phyloP scores from a whole-genome alignment of 2,113 vertebrate genomes.

The Otolemur garnettii region DNA sequence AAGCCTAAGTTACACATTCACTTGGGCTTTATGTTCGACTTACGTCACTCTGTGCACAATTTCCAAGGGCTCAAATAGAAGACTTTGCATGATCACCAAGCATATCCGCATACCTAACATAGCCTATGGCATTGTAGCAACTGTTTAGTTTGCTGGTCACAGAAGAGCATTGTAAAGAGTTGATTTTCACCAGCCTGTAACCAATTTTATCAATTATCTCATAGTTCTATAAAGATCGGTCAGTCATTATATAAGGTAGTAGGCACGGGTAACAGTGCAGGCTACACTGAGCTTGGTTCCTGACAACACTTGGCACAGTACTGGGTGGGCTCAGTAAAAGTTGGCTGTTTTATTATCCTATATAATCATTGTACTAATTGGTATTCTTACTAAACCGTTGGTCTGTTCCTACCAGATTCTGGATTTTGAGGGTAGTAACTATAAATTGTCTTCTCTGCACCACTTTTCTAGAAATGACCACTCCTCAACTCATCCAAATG shows the following conservation, averaged over 20 bases:
- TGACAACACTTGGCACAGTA: background rate
- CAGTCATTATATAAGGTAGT: background rate
- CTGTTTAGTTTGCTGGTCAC: background rate
- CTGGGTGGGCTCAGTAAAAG: background rate
- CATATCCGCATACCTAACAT: background rate
- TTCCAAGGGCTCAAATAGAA: background rate
- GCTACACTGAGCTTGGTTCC: background rate
- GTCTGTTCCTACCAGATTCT: background rate
- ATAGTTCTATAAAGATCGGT: background rate
- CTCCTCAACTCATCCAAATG: background rate
- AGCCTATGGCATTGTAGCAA: background rate
- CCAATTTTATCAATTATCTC: background rate
- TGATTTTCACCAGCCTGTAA: background rate
- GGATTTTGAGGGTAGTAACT: background rate
- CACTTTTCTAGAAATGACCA: background rate
- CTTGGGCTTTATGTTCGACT: conserved; percentile 2
- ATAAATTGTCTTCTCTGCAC: background rate
- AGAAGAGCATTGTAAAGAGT: background rate
- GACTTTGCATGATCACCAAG: background rate
- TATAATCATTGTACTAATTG: background rate
- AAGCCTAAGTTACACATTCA: background rate
- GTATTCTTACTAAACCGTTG: background rate
- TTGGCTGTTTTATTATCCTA: background rate
- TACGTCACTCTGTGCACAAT: background rate
- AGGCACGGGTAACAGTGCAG: background rate